Base-by-base conservation (phyloP, 2,888 invertebrate species). In the Lasioglossum morio region DNA sequence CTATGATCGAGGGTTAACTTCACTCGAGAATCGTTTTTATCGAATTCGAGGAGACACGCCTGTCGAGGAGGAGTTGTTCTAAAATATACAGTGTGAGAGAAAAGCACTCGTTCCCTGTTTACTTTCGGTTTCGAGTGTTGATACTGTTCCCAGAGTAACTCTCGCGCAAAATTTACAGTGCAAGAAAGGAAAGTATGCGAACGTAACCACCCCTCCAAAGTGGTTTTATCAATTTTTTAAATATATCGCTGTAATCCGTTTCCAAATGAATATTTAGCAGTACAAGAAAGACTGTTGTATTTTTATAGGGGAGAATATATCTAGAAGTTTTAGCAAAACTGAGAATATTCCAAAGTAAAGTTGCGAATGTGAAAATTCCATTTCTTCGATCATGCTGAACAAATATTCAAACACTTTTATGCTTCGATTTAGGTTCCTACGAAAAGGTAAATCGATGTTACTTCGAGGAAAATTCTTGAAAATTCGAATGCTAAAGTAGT, bases 21-120 rank as follows among this genome's bases (percentile, higher is more conserved):
- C 66, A 30, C 30, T 34, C 66, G 66, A 34, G 34, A 19, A 30
- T 34, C 34, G 66, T 19, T 30, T 66, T 19, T 66, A 66, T 66
- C 16, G 66, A 34, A 66, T 66, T 66, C 66, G 66, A 19, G 19
- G 19, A 30, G 34, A 19, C 2, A 8, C 66, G 19, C 34, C 1
- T 34, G 30, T 27, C 60, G 30, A 27, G 60, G 27, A 30, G 66
- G 8, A 66, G 66, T 30, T 30, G 34, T 2, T 66, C 66, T 66
- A 66, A 66, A 34, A 66, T 66, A 66, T 66, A 66, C 66, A 66
- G 66, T 66, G 30, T 23, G 66, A 66, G 66, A 34, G 66, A 66
- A 66, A 66, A 66, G 66, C 34, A 30, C 34, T 34, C 66, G 3
- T 34, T 7, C 66, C 19, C 2, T 66, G 66, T 34, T 34, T 66